Evolutionary conservation across 1,140 invertebrate species (phyloP).

Genomic region (Thrips palmi): DNA sequence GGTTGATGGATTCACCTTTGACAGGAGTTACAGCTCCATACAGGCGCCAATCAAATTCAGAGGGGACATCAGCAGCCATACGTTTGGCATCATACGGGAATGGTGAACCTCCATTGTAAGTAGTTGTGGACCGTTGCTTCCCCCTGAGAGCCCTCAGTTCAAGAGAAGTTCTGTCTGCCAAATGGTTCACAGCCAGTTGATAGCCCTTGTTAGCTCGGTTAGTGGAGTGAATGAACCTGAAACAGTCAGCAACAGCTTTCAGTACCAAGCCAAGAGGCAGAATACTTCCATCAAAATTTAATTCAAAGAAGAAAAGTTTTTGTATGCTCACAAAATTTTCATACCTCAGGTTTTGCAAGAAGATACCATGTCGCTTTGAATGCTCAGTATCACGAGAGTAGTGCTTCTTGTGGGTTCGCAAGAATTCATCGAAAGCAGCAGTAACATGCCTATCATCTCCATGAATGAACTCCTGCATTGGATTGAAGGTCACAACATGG

Average conservation of each 20-base stretch:
- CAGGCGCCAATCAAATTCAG: constrained; percentile 73
- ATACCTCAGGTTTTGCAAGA: constrained; percentile 72
- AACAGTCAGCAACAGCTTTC: constrained; percentile 14
- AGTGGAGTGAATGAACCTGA: constrained; percentile 63
- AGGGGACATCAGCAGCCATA: constrained; percentile 34
- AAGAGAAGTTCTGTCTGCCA: constrained; percentile 60
- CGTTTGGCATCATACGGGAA: constrained; percentile 63
- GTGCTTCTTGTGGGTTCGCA: constrained; percentile 45
- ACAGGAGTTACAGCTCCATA: constrained; percentile 86
- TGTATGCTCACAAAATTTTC: constrained; percentile 6
- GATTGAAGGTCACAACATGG: constrained; percentile 71
- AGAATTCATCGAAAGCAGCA: constrained; percentile 59
- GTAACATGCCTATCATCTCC: constrained; percentile 52
- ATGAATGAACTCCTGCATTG: constrained; percentile 80
- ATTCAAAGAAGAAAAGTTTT: constrained; percentile 6
- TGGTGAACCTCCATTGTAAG: constrained; percentile 51
- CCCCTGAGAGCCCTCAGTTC: constrained; percentile 71
- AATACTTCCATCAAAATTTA: neutral
- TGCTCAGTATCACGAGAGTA: constrained; percentile 49
- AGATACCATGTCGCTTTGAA: constrained; percentile 50
- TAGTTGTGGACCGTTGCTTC: constrained; percentile 37
- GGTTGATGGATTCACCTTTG: constrained; percentile 39
- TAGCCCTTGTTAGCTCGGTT: constrained; percentile 62
- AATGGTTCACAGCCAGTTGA: constrained; percentile 65
- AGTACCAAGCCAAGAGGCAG: constrained; percentile 2